Evolutionary conservation across 2,888 invertebrate species (phyloP), one percentile per base, ranked within the genome.

Genomic region (Tortrix viridana): DNA sequence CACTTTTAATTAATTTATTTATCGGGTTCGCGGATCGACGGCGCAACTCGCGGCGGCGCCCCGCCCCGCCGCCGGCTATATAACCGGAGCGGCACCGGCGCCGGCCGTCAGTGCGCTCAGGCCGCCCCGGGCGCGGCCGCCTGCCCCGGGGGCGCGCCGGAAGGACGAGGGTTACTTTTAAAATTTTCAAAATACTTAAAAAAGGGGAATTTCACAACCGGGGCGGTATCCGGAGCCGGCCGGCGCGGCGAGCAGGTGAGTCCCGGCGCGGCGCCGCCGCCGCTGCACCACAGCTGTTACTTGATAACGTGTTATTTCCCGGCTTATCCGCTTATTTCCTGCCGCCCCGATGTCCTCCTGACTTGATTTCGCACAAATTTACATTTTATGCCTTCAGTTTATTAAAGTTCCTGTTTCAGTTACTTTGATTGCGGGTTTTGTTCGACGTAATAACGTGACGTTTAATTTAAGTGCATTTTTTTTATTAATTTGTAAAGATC

Each of bases 1-100:
- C 91, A 92, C 92, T 92, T 92, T 91, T 92, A 92, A 92, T 92
- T 92, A 92, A 92, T 92, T 92, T 91, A 92, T 92, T 92, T 92
- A 92, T 92, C 84, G 91, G 85, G 87, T 89, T 85, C 89, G 89
- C 86, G 86, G 82, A 86, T 88, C 90, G 89, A 91, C 91, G 88
- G 89, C 89, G 91, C 91, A 89, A 89, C 87, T 88, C 91, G 88
- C 81, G 87, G 81, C 79, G 80, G 76, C 86, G 84, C 86, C 89
- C 85, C 88, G 79, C 88, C 77, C 77, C 79, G 74, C 80, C 63
- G 58, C 72, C 74, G 77, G 72, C 84, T 91, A 88, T 92, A 89
- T 77, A 91, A 87, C 67, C 74, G 77, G 79, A 74, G 69, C 81
- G 80, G 75, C 78, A 84, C 74, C 77, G 79, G 74, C 83, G 79